phyloP scores from a whole-genome alignment of 2,888 invertebrate genomes.

The Sthenelais limicola region DNA sequence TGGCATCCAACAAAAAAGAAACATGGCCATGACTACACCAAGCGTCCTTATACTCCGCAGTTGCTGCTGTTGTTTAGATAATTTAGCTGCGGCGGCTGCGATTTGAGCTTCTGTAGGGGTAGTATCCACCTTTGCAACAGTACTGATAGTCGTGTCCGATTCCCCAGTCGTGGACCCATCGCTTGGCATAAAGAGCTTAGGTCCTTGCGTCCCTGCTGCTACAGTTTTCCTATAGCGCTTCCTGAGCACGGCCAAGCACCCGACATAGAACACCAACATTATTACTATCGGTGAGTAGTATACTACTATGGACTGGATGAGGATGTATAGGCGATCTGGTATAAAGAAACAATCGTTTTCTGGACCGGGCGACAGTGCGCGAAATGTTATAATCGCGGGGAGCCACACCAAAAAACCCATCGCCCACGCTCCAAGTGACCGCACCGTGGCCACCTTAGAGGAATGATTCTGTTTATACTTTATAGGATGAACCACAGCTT shows the following conservation, averaged over 20 bases:
- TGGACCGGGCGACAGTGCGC: constrained; percentile 10
- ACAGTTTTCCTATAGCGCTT: constrained; percentile 24
- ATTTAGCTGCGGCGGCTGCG: background rate
- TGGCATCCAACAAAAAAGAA: constrained; percentile 61
- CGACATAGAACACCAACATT: constrained; percentile 44
- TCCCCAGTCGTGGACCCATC: background rate
- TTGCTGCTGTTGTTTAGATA: constrained; percentile 36
- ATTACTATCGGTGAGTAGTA: constrained; percentile 41
- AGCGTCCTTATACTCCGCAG: constrained; percentile 47
- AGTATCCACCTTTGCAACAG: background rate
- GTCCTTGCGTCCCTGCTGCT: background rate
- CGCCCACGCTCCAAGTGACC: constrained; percentile 37
- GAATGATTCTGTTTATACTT: constrained; percentile 28
- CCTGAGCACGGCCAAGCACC: constrained; percentile 28
- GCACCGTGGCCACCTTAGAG: background rate
- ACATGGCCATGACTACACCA: constrained; percentile 56
- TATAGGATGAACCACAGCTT: constrained; percentile 42
- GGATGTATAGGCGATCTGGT: constrained; percentile 35
- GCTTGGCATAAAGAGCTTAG: background rate
- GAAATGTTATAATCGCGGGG: constrained; percentile 38
- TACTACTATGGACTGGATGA: constrained; percentile 20
- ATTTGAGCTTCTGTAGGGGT: background rate
- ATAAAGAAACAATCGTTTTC: constrained; percentile 42
- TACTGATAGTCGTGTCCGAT: background rate
- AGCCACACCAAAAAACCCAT: constrained; percentile 42